phyloP scores from a whole-genome alignment of 2,113 vertebrate species.

The Lepus europaeus region DNA sequence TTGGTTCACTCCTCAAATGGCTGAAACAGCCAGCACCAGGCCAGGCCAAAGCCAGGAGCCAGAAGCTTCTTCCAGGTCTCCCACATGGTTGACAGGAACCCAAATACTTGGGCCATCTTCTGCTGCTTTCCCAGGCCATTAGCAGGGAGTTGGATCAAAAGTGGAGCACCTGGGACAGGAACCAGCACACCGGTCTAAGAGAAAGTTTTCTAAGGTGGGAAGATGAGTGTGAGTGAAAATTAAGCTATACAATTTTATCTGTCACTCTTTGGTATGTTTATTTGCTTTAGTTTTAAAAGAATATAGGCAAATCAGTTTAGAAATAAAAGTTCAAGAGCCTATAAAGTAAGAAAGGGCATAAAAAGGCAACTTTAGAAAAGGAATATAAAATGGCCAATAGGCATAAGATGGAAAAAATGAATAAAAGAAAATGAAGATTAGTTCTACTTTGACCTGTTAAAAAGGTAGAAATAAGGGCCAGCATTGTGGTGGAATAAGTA shows the following conservation, averaged over 20 bases:
- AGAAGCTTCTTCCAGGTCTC: too few species aligned
- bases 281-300: not conserved
- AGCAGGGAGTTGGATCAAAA: too few species aligned
- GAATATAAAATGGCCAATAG: not conserved
- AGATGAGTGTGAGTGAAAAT: not conserved
- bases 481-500: too few species aligned
- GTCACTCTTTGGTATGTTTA: not conserved
- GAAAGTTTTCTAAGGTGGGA: not conserved
- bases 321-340: not conserved
- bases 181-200: not conserved
- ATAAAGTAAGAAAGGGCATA: not conserved
- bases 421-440: not conserved
- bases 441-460: not conserved
- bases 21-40: too few species aligned
- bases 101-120: too few species aligned
- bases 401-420: not conserved
- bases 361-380: constrained; percentile 5
- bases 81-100: too few species aligned
- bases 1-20: too few species aligned
- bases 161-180: too few species aligned
- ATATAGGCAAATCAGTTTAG: constrained; percentile 30
- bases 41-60: too few species aligned
- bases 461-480: not conserved
- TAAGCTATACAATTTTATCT: not conserved
- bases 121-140: too few species aligned